Evolutionary conservation across 2,113 vertebrate species (phyloP).

Genomic region (Oxyura jamaicensis): DNA sequence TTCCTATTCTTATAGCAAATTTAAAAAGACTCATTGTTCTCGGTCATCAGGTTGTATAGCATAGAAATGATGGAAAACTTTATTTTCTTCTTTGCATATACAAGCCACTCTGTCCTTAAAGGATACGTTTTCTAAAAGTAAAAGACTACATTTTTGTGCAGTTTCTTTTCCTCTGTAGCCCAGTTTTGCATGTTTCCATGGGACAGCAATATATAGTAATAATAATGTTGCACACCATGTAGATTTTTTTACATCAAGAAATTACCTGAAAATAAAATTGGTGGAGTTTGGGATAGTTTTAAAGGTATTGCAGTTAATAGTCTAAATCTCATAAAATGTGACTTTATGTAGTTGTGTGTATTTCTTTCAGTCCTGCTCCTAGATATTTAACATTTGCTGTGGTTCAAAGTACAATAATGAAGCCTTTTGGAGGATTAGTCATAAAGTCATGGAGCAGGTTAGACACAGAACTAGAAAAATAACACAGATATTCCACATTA

Average conservation of each 20-base stretch:
- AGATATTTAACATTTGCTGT: not conserved
- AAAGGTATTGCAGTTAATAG: not conserved
- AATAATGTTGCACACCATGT: not conserved
- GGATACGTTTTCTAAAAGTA: not conserved
- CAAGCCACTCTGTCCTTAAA: not conserved
- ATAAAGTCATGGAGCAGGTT: not conserved
- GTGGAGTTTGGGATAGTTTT: not conserved
- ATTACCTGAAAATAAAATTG: not conserved
- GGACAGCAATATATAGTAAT: not conserved
- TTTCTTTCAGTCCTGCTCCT: not conserved
- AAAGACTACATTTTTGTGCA: not conserved
- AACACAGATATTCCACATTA: not conserved
- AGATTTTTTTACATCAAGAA: not conserved
- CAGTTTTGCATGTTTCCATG: not conserved
- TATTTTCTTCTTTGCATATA: not conserved
- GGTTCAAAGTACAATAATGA: not conserved
- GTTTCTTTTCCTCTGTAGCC: not conserved
- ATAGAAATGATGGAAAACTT: not conserved
- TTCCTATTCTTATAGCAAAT: not conserved
- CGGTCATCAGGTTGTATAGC: not conserved
- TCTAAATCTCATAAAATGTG: not conserved
- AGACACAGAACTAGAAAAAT: not conserved
- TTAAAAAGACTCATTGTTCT: not conserved
- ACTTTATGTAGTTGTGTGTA: not conserved
- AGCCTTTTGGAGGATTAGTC: not conserved